Percentiles rank a stretch among this genome's conserved stretches.
Evolutionary conservation across 2,797 vertebrate genomes (phyloP).

Genomic region (Microctenopoma steveboyesi): DNA sequence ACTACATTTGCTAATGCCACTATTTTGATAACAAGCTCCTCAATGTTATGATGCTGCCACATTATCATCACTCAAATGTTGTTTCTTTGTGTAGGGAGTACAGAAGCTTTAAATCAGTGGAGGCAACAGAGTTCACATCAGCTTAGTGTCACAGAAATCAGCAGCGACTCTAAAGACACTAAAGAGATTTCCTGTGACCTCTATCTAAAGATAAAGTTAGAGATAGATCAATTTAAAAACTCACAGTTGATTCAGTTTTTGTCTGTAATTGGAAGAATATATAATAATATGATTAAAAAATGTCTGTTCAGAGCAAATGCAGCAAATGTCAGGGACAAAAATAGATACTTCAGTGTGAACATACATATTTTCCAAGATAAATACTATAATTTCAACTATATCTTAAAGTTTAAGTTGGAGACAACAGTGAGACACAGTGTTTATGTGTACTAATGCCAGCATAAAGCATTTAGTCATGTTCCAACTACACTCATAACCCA

Average conservation of each 20-base stretch:
- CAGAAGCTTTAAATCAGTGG: conserved; percentile 5
- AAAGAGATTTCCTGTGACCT: conserved; percentile 77
- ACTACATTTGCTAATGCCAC: background rate
- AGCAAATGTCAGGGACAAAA: background rate
- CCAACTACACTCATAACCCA: no score
- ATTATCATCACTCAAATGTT: background rate
- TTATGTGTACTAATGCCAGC: no score
- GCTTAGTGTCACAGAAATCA: conserved; percentile 68
- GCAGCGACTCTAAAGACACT: conserved; percentile 57
- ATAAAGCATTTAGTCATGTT: no score
- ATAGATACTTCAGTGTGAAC: no score
- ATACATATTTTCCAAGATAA: no score
- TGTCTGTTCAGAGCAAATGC: background rate
- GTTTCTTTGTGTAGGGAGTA: conserved; percentile 1
- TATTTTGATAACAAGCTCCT: background rate
- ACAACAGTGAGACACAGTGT: no score
- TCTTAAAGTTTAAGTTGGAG: no score
- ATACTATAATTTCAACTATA: no score
- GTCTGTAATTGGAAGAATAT: background rate
- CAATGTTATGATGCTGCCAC: background rate
- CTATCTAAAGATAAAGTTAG: conserved; percentile 54
- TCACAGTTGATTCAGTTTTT: conserved; percentile 21
- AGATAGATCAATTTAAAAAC: conserved; percentile 23
- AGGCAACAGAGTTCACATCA: conserved; percentile 14
- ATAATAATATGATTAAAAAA: background rate